These are phyloP conservation scores for Percopsis omiscomaycus DNA, from an alignment of 2,797 vertebrate genomes.

Conservation along the genomic window DNA sequence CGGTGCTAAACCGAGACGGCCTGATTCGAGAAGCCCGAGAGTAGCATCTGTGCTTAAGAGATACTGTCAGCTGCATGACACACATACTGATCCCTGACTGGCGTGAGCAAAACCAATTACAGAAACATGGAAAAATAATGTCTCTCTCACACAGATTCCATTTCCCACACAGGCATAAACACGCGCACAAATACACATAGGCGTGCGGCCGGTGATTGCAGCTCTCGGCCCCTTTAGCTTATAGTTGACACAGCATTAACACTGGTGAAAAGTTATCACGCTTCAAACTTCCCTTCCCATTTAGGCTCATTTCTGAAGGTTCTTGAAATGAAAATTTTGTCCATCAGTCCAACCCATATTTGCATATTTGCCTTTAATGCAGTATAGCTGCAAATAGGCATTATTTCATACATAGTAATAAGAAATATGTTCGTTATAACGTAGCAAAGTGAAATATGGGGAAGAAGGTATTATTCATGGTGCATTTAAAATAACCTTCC, in stretches of 20 bases:
- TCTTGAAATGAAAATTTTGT: no score
- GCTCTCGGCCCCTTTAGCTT: no score
- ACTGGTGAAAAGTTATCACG: no score
- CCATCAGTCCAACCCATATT: constrained; percentile 1
- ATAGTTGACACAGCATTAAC: no score
- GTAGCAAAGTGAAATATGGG: background rate
- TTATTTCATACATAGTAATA: constrained; percentile 36
- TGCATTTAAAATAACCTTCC: background rate
- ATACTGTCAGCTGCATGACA: constrained; percentile 5
- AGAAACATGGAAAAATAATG: background rate
- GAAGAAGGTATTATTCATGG: background rate
- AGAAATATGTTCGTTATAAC: constrained; percentile 6
- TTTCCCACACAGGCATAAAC: background rate
- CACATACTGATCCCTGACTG: constrained; percentile 7
- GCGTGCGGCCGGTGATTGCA: no score
- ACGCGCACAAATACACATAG: no score
- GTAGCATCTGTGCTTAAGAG: constrained; percentile 1
- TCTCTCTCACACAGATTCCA: background rate
- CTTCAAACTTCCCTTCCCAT: no score
- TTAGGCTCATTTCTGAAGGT: no score
- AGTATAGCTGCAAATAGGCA: constrained; percentile 15
- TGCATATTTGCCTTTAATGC: constrained; percentile 14
- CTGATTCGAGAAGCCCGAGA: no score
- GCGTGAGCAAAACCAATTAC: constrained; percentile 19
- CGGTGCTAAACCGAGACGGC: background rate